Conservation (phyloP, 1,140 invertebrate genomes). For the Scaptomyza pallida region DNA sequence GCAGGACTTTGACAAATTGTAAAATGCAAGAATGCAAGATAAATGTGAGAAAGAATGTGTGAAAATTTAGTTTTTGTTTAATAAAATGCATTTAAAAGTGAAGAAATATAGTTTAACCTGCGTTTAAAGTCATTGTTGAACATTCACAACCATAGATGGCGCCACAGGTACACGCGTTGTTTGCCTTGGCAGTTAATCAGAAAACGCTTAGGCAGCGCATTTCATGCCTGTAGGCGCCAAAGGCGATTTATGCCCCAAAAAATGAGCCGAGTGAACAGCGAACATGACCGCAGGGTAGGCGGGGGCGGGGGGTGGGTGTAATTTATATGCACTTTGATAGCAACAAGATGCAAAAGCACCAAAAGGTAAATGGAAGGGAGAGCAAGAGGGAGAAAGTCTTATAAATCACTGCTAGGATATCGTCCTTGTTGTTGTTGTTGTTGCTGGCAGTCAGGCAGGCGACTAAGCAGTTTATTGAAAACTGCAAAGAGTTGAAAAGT, state of each 20-base stretch:
- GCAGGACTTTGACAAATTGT: too few species aligned
- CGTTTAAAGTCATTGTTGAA: too few species aligned
- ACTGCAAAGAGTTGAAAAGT: slow-evolving; percentile 48
- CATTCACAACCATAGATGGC: not conserved
- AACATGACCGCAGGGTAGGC: not conserved
- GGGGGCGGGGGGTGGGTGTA: slow-evolving; percentile 11
- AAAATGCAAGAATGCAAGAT: too few species aligned
- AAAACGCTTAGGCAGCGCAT: slow-evolving; percentile 65
- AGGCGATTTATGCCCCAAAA: slow-evolving; percentile 19
- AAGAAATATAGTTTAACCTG: too few species aligned
- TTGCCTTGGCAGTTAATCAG: slow-evolving; percentile 50
- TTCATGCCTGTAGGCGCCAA: not conserved
- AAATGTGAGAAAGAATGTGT: too few species aligned
- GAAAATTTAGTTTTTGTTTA: too few species aligned
- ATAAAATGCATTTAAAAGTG: too few species aligned
- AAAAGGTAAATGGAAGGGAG: slow-evolving; percentile 4
- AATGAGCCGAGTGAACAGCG: slow-evolving; percentile 12
- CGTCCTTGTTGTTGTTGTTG: slow-evolving; percentile 17
- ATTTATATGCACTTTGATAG: slow-evolving; percentile 82
- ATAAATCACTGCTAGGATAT: slow-evolving; percentile 72
- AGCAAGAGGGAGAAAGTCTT: slow-evolving; percentile 15
- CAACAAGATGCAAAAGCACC: slow-evolving; percentile 73
- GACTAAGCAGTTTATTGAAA: slow-evolving; percentile 80
- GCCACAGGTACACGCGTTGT: slow-evolving; percentile 30
- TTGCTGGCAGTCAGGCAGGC: slow-evolving; percentile 23